Base-by-base conservation (phyloP, 2,797 vertebrate genomes). In the Craterocephalus amniculus region DNA sequence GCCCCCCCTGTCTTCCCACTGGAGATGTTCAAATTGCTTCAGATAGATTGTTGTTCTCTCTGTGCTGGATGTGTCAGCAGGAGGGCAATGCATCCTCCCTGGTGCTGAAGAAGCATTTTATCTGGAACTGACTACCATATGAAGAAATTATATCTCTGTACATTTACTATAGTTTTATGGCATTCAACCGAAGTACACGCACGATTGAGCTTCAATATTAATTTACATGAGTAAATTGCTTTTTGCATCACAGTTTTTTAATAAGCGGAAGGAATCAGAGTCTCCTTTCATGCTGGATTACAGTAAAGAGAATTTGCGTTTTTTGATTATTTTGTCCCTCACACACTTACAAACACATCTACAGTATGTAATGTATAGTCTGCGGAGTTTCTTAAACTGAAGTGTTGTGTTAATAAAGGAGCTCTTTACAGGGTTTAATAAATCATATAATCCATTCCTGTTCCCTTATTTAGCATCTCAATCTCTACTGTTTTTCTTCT, bases 71-170 rank as follows among this genome's bases (percentile, higher is more conserved):
- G 77, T 14, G 57, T 89, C 89, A 90, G 86, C 89, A 83, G 67
- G 81, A 83, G 81, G 58, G 59, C 70, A 63, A 72, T 26, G 71
- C 59, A 71, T 62, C 83, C 67, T 67, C 73, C 73, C 62, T 72
- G 63, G 61, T 73, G 86, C 89, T 90, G 86, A 85, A 74, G 70
- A 78, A 63, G 87, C 85, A 40, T 71, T 91, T 88, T 72, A 66
- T 59, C 29, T 56, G 52, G 40, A 72, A 63, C 52, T 24, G 48
- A 18, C 35, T 78, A 72, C 71, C 75, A 58, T 61, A 52, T 76
- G 35, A 77, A 58, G 58, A 58, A 63, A 61, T 78, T 65, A 51
- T 22, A 24, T 63, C 65, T 68, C 24, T 71, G 10, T 67, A 54
- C 11, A 43, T 58, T 74, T 60, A 24, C 52, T 55, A 26, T 64